Evolutionary conservation across 1,140 invertebrate genomes (phyloP).

Genomic region (Hyphantria cunea): DNA sequence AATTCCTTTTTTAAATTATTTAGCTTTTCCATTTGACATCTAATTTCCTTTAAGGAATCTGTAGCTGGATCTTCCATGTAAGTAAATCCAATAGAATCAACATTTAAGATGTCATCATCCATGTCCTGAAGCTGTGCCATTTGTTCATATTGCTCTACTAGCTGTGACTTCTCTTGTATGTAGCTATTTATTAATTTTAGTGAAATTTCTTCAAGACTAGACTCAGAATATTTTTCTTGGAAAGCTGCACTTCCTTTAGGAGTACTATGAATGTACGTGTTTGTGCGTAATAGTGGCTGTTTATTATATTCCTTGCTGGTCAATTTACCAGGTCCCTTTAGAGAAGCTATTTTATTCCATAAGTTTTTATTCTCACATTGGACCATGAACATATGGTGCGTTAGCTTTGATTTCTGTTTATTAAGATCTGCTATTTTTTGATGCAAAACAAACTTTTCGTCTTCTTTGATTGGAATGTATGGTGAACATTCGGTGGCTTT

Average conservation of each 20-base stretch:
- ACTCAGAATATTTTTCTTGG: slow-evolving; percentile 81
- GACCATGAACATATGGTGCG: slow-evolving; percentile 89
- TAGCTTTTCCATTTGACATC: slow-evolving; percentile 85
- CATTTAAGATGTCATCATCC: slow-evolving; percentile 78
- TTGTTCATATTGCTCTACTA: slow-evolving; percentile 86
- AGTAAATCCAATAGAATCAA: slow-evolving; percentile 85
- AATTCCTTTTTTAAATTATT: slow-evolving; percentile 84
- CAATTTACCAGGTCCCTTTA: slow-evolving; percentile 78
- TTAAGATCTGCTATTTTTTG: slow-evolving; percentile 85
- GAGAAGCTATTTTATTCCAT: slow-evolving; percentile 87
- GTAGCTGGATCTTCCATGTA: slow-evolving; percentile 84
- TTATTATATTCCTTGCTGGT: slow-evolving; percentile 71
- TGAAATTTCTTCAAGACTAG: slow-evolving; percentile 90
- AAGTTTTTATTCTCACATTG: slow-evolving; percentile 89
- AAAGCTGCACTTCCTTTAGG: slow-evolving; percentile 79
- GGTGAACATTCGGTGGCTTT: slow-evolving; percentile 56
- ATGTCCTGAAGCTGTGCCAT: slow-evolving; percentile 83
- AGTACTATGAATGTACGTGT: slow-evolving; percentile 84
- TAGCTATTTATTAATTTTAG: slow-evolving; percentile 87
- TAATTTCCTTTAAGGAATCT: slow-evolving; percentile 85
- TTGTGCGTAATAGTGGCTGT: slow-evolving; percentile 81
- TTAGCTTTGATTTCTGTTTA: slow-evolving; percentile 88
- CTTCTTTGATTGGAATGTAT: slow-evolving; percentile 63
- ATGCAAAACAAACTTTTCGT: slow-evolving; percentile 77
- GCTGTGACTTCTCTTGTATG: slow-evolving; percentile 85